Base-by-base conservation (phyloP, 2,797 vertebrate genomes). In the Darevskia mixta region DNA sequence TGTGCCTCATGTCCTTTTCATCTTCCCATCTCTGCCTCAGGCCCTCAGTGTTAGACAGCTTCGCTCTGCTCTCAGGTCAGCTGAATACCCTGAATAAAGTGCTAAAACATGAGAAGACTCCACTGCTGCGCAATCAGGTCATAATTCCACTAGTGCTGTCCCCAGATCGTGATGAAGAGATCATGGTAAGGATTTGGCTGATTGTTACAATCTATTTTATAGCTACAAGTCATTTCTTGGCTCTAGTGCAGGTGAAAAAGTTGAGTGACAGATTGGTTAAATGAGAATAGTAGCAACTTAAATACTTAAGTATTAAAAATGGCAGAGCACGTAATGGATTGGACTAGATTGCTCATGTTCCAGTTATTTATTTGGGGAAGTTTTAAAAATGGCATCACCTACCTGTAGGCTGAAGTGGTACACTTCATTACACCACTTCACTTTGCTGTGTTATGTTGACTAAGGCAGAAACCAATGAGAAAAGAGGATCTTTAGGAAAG, bases 11-110 rank as follows among this genome's bases (percentile, higher is more conserved):
- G 3, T 61, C n/a, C 1, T 91, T 89, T 80, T 0, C 73, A 43
- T 64, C 90, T 79, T 67, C 73, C 73, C 20, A 91, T 90, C 91
- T 13, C 45, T 88, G 82, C 92, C 86, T 43, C 89, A 99, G 99
- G 99, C 99, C 99, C 0, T 99, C 98, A n/a, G 99, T 99, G 82
- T 94, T 99, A 96, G 99, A 99, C 95, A 99, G 98, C 96, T 99
- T 99, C 92, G 99, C 99, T 0, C 96, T 99, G 86, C 96, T 99
- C 4, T 99, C 99, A 1, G 98, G 99, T 43, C 99, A 99, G 94
- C 93, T 99, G 91, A 99, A 99, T 95, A 99, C 98, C 32, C 97
- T 99, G 94, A 99, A 99, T 92, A 99, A 99, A 92, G 98, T 99
- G 76, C 96, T 99, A 5, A 98, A 98, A 93, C 98, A 98, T 38